These are phyloP conservation scores for Aporophyla lueneburgensis DNA, from an alignment of 2,888 invertebrate genomes.

Conservation along the genomic window DNA sequence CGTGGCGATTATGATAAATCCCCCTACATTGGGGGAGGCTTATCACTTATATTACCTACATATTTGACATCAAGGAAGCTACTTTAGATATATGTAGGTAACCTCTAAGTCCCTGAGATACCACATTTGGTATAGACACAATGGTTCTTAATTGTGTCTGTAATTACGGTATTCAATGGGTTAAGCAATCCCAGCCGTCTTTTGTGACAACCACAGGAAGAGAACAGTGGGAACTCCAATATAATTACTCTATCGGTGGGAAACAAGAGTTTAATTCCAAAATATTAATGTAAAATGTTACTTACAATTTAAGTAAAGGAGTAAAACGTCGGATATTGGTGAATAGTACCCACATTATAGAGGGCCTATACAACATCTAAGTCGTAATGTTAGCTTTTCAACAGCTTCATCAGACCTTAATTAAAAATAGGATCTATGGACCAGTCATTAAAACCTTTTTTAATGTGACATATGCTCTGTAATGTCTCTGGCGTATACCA, in stretches of 20 bases:
- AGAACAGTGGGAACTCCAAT: not conserved
- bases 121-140: too few relatives aligned
- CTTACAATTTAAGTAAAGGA: not conserved
- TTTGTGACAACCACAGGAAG: not conserved
- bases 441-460: slow-evolving; percentile 18
- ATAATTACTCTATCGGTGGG: not conserved
- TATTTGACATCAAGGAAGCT: not conserved
- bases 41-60: too few relatives aligned
- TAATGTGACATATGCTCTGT: not conserved
- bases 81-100: not conserved
- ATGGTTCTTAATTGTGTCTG: too few relatives aligned
- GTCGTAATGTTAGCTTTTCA: not conserved
- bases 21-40: too few relatives aligned
- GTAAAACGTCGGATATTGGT: not conserved
- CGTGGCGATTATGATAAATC: too few relatives aligned
- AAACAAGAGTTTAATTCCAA: not conserved
- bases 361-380: not conserved
- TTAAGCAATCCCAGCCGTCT: not conserved
- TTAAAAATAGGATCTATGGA: not conserved
- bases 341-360: too few relatives aligned
- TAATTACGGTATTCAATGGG: too few relatives aligned
- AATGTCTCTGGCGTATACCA: slow-evolving; percentile 46
- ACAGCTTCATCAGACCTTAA: not conserved
- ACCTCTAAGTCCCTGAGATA: too few relatives aligned
- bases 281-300: not conserved